A percentile compares a stretch with the other conserved stretches of the same genome.
Conservation (phyloP, 2,888 invertebrate genomes). For the Pandemis corylana region DNA sequence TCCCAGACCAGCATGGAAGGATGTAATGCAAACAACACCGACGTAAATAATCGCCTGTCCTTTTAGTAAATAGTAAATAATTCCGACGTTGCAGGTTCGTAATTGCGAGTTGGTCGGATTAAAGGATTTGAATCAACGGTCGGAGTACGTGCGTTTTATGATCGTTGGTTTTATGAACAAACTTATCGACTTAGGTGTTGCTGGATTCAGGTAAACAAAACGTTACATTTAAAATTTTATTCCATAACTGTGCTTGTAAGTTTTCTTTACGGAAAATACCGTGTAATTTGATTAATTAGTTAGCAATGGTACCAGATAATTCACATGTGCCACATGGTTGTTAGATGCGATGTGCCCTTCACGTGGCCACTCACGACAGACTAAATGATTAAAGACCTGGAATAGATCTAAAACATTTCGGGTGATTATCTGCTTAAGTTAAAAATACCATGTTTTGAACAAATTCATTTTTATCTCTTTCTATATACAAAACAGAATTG, state of each 20-base stretch:
- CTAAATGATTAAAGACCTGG: too few relatives aligned
- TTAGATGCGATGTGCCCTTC: too few relatives aligned
- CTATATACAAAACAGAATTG: conserved; percentile 84
- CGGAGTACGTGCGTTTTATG: conserved; percentile 87
- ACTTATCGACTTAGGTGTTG: conserved; percentile 88
- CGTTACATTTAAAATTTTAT: too few relatives aligned
- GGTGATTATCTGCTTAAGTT: conserved; percentile 64
- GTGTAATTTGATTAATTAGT: too few relatives aligned
- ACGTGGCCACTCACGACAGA: too few relatives aligned
- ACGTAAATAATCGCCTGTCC: background rate
- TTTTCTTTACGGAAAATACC: too few relatives aligned
- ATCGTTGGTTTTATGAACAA: conserved; percentile 88
- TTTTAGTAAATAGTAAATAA: background rate
- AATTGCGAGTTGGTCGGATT: conserved; percentile 91
- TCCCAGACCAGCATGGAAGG: too few relatives aligned
- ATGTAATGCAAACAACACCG: too few relatives aligned
- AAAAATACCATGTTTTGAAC: conserved; percentile 56
- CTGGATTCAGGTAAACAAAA: conserved; percentile 87
- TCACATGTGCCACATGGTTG: too few relatives aligned
- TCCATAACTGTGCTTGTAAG: too few relatives aligned
- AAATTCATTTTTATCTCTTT: background rate
- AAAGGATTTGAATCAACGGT: conserved; percentile 90
- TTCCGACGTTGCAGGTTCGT: conserved; percentile 77
- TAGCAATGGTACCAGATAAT: too few relatives aligned
- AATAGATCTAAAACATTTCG: too few relatives aligned